phyloP scores from a whole-genome alignment of 2,888 invertebrate genomes.

The Blastobasis lacticolella region DNA sequence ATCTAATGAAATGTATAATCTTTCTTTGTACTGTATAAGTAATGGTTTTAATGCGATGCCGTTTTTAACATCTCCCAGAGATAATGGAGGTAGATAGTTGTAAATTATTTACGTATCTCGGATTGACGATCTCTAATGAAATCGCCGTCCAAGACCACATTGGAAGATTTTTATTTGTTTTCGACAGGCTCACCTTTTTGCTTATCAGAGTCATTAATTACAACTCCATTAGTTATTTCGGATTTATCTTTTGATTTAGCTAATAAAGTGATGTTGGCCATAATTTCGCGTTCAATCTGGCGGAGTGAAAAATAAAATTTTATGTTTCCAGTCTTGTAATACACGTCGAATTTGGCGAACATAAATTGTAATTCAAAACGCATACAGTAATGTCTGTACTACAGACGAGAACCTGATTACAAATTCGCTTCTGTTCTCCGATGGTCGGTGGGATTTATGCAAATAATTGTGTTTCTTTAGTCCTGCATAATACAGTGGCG shows the following conservation, averaged over 20 bases:
- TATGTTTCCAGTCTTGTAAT: too few relatives aligned
- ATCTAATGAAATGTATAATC: conserved; percentile 52
- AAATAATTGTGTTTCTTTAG: conserved; percentile 20
- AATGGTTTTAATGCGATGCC: neutral
- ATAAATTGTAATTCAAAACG: conserved; percentile 4
- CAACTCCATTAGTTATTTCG: conserved; percentile 1
- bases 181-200: neutral
- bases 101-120: conserved; percentile 5
- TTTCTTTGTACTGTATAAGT: conserved; percentile 21
- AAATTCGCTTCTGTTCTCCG: conserved; percentile 26
- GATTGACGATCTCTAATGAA: conserved; percentile 3
- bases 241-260: neutral
- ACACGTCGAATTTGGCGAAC: neutral
- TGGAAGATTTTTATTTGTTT: conserved; percentile 1
- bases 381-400: conserved; percentile 4
- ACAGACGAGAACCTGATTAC: conserved; percentile 32
- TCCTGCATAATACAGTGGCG: conserved; percentile 8
- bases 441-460: conserved; percentile 32
- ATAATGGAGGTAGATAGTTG: neutral
- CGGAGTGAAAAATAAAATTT: too few relatives aligned
- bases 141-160: neutral
- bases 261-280: too few relatives aligned
- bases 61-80: neutral
- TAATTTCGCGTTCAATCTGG: too few relatives aligned
- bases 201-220: conserved; percentile 6